Conservation (phyloP, 2,797 vertebrate genomes). For the Geotria australis region DNA sequence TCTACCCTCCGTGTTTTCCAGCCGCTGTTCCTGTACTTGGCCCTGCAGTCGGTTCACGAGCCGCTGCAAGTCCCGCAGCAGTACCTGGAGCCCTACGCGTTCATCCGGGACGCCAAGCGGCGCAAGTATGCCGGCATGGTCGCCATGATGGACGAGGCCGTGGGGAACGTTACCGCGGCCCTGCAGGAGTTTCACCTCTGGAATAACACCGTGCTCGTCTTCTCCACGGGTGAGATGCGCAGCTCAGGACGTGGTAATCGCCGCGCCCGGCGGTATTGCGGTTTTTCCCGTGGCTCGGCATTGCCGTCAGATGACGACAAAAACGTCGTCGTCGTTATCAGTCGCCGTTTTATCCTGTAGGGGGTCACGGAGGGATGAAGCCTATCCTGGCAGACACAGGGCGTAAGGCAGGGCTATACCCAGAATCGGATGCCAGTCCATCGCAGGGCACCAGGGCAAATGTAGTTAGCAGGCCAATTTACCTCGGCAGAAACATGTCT, state of each 20-base stretch:
- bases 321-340: too few species aligned
- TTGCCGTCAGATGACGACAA: too few species aligned
- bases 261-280: slow-evolving; percentile 2
- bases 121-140: slow-evolving; percentile 61
- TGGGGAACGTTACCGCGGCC: slow-evolving; percentile 51
- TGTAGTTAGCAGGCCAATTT: too few species aligned
- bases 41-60: slow-evolving; percentile 50
- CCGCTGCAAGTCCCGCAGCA: slow-evolving; percentile 49
- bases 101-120: slow-evolving; percentile 27
- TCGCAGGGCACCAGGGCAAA: too few species aligned
- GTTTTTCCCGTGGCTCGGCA: too few species aligned
- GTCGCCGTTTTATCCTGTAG: too few species aligned
- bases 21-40: slow-evolving; percentile 74
- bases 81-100: slow-evolving; percentile 32
- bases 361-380: too few species aligned
- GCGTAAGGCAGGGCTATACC: too few species aligned
- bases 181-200: slow-evolving; percentile 32
- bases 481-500: too few species aligned
- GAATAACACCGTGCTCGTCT: slow-evolving; percentile 54
- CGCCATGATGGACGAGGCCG: slow-evolving; percentile 60
- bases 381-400: too few species aligned
- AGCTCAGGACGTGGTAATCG: slow-evolving; percentile 3
- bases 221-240: slow-evolving; percentile 46
- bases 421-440: too few species aligned
- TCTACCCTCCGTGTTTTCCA: slow-evolving; percentile 9